These are phyloP conservation scores for Ormyrus pomaceus DNA, from an alignment of 2,888 invertebrate genomes.

Conservation along the genomic window DNA sequence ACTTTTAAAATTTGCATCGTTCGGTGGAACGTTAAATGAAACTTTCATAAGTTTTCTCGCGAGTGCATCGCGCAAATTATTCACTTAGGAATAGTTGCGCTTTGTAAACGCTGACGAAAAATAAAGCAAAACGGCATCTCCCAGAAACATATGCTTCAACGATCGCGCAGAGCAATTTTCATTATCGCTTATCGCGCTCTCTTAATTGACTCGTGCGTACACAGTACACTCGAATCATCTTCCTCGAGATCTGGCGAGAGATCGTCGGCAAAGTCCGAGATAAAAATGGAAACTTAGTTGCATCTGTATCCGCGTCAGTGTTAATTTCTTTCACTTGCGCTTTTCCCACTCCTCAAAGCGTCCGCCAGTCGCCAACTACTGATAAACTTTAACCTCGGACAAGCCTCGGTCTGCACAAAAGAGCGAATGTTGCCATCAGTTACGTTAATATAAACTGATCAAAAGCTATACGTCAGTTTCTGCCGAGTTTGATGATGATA, in stretches of 20 bases:
- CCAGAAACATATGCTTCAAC: not conserved
- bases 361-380: not conserved
- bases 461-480: no score
- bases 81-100: no score
- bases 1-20: no score
- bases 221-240: not conserved
- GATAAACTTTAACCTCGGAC: slow-evolving; percentile 48
- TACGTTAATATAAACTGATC: not conserved
- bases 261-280: not conserved
- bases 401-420: not conserved
- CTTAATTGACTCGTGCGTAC: not conserved
- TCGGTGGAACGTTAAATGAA: no score
- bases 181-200: slow-evolving; percentile 7
- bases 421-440: not conserved
- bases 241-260: slow-evolving; percentile 18
- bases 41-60: no score
- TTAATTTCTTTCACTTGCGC: no score
- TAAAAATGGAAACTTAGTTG: not conserved
- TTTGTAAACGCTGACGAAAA: no score
- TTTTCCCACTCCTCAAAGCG: not conserved
- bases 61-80: no score
- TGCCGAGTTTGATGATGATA: no score
- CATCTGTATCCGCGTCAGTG: not conserved
- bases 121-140: not conserved
- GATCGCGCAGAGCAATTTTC: not conserved